Evolutionary conservation across 2,797 vertebrate genomes (phyloP).

Genomic region (Adrianichthys oophorus): DNA sequence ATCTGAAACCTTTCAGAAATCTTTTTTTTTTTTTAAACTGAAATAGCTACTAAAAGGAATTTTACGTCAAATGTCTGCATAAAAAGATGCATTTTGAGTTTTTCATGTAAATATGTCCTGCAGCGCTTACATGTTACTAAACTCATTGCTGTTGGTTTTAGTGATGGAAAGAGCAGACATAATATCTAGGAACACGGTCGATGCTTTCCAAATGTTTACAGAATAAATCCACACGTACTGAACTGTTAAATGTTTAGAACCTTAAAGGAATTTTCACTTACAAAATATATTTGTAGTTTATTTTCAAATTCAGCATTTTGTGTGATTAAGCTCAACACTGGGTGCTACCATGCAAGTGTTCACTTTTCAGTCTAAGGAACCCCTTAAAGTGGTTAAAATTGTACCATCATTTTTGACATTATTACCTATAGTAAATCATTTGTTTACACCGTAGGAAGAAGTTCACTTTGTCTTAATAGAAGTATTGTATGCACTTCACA

Average conservation of each 20-base stretch:
- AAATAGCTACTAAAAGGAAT: slow-evolving; percentile 9
- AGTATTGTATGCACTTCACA: too few relatives aligned
- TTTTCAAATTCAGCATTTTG: neutral
- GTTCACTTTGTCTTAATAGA: neutral
- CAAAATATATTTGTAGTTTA: neutral
- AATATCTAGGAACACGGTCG: neutral
- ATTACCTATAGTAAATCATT: neutral
- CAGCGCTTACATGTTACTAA: neutral
- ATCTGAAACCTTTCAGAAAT: neutral
- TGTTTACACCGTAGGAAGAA: neutral
- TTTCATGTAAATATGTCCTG: neutral
- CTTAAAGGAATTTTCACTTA: neutral
- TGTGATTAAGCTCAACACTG: neutral
- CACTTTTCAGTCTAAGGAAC: neutral
- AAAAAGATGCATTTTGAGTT: too few relatives aligned
- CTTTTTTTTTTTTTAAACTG: neutral
- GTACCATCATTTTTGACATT: neutral
- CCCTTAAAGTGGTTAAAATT: neutral
- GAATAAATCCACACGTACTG: neutral
- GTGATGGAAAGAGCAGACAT: too few relatives aligned
- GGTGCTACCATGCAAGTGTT: neutral
- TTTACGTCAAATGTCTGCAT: neutral
- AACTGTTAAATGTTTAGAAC: neutral
- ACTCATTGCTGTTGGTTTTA: neutral
- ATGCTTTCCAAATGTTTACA: slow-evolving; percentile 42